These are phyloP conservation scores for Phlogophora meticulosa DNA, from an alignment of 2,888 invertebrate species.

Conservation along the genomic window DNA sequence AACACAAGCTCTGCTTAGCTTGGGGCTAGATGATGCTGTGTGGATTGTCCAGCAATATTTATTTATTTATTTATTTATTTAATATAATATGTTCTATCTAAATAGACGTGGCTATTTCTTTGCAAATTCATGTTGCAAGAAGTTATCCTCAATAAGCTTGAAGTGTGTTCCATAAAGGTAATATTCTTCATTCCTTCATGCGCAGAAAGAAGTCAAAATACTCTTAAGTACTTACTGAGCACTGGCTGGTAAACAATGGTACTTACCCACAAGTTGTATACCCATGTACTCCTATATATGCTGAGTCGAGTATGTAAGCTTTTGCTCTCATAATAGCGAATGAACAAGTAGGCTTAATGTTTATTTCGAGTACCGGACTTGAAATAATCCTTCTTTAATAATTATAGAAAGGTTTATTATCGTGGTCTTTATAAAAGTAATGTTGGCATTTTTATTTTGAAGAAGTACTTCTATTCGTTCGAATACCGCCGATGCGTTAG, in stretches of 20 bases:
- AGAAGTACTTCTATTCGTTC: neutral
- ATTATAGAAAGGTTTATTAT: neutral
- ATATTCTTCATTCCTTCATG: constrained; percentile 15
- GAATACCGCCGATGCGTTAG: too few species aligned
- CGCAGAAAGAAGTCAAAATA: constrained; percentile 33
- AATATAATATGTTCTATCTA: too few species aligned
- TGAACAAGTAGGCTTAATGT: neutral
- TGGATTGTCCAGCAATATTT: too few species aligned
- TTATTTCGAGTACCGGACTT: too few species aligned
- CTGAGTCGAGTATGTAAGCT: constrained; percentile 14
- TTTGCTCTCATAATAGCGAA: constrained; percentile 16
- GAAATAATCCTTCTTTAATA: too few species aligned
- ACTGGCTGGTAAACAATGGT: constrained; percentile 43
- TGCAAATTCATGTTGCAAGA: neutral
- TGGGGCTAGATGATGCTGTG: too few species aligned
- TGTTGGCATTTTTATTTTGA: too few species aligned
- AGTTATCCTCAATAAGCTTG: neutral
- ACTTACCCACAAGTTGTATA: constrained; percentile 13
- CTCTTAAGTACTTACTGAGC: constrained; percentile 24
- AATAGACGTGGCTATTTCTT: neutral
- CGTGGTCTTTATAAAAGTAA: neutral
- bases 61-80: too few species aligned
- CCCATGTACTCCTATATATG: neutral
- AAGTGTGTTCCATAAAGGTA: neutral
- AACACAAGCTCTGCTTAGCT: too few species aligned